Evolutionary conservation across 2,113 vertebrate species (phyloP).

Genomic region (Microcebus jonahi): DNA sequence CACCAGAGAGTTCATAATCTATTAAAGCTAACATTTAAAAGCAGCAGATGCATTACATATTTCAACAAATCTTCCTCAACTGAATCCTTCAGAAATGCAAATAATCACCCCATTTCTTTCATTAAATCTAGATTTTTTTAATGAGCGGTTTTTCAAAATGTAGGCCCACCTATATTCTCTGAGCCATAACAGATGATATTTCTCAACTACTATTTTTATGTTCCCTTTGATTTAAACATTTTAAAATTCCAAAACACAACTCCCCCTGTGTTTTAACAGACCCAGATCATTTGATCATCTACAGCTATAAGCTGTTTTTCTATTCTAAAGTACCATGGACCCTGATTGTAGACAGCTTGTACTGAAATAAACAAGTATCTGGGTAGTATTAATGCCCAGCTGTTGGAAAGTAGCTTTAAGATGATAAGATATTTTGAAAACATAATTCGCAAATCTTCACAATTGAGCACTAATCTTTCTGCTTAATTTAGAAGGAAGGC

Average conservation of each 20-base stretch:
- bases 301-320: not conserved
- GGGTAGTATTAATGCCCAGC: not conserved
- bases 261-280: not conserved
- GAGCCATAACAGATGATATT: not conserved
- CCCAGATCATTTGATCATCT: constrained; percentile 45
- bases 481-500: constrained; percentile 72
- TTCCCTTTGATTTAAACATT: constrained; percentile 43
- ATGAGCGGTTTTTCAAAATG: not conserved
- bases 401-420: constrained; percentile 49
- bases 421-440: constrained; percentile 57
- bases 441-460: constrained; percentile 59
- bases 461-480: constrained; percentile 46
- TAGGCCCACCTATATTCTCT: not conserved
- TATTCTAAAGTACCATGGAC: not conserved
- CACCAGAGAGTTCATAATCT: constrained; percentile 39
- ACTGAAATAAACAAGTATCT: constrained; percentile 44
- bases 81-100: constrained; percentile 24
- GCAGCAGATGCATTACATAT: not conserved
- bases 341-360: not conserved
- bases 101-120: not conserved
- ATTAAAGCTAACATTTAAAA: constrained; percentile 33
- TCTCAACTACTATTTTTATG: constrained; percentile 51
- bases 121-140: constrained; percentile 43
- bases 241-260: constrained; percentile 8
- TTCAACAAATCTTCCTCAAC: constrained; percentile 12